phyloP scores from a whole-genome alignment of 2,797 vertebrate species.

The Enteromius fasciolatus region DNA sequence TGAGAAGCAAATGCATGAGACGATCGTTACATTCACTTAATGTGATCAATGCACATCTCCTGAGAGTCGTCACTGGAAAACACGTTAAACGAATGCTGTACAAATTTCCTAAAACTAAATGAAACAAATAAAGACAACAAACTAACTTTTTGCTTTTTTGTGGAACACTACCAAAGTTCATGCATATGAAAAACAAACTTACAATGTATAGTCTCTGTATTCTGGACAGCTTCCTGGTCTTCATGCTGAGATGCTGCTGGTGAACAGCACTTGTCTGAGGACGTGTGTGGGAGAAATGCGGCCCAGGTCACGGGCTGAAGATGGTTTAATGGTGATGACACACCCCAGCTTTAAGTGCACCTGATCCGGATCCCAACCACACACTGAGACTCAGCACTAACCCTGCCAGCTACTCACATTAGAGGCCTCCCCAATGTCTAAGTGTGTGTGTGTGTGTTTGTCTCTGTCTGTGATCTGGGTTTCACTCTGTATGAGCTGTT shows the following conservation, averaged over 20 bases:
- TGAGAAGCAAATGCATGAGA: not conserved
- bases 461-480: not conserved
- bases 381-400: conserved; percentile 56
- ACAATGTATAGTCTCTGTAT: conserved; percentile 90
- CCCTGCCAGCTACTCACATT: conserved; percentile 50
- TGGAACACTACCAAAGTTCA: not conserved
- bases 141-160: not conserved
- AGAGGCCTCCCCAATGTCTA: conserved; percentile 29
- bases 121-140: not conserved
- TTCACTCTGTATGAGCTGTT: not conserved
- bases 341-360: conserved; percentile 81
- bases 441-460: conserved; percentile 22
- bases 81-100: not conserved
- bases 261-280: conserved; percentile 49
- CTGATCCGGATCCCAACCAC: conserved; percentile 69
- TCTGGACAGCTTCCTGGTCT: conserved; percentile 82
- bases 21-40: not conserved
- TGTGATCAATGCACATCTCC: not conserved
- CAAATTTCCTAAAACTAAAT: not conserved
- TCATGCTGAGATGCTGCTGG: conserved; percentile 75
- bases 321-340: conserved; percentile 75
- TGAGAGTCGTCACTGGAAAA: not conserved
- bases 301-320: conserved; percentile 69
- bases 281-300: conserved; percentile 46
- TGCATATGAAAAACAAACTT: conserved; percentile 71